Evolutionary conservation across 2,888 invertebrate genomes (phyloP).

Genomic region (Lepidonotus clava): DNA sequence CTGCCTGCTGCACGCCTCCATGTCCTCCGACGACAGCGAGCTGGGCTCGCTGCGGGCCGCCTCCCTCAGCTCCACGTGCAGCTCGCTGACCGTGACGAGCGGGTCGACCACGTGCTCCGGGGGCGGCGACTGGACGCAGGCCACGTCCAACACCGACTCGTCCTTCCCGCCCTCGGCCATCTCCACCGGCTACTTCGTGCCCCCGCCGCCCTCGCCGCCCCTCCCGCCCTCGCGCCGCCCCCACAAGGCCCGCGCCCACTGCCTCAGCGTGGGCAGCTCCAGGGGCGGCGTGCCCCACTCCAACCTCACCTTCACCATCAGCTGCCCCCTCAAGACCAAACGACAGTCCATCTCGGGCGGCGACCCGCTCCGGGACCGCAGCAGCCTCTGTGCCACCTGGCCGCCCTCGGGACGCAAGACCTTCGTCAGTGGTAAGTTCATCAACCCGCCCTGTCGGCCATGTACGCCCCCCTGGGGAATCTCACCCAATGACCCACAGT

Average conservation of each 20-base stretch:
- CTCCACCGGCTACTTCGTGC: neutral
- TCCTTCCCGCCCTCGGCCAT: slow-evolving; percentile 31
- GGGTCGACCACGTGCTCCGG: slow-evolving; percentile 57
- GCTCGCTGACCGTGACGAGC: slow-evolving; percentile 57
- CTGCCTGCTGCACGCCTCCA: slow-evolving; percentile 11
- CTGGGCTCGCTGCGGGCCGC: slow-evolving; percentile 8
- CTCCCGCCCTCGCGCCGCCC: neutral
- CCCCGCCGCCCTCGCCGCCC: neutral
- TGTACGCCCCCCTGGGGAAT: too few species aligned
- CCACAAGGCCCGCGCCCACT: neutral
- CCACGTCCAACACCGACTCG: neutral
- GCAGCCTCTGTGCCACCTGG: slow-evolving; percentile 59
- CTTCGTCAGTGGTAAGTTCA: slow-evolving; percentile 39
- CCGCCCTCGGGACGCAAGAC: slow-evolving; percentile 54
- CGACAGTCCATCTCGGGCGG: slow-evolving; percentile 15
- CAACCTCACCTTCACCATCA: slow-evolving; percentile 55
- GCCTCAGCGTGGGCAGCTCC: neutral
- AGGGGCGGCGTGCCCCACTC: slow-evolving; percentile 18
- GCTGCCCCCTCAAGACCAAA: slow-evolving; percentile 52
- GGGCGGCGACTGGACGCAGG: slow-evolving; percentile 50
- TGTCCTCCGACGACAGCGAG: slow-evolving; percentile 53
- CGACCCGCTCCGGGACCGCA: neutral
- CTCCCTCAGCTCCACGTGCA: slow-evolving; percentile 58
- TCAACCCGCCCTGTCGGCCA: too few species aligned
- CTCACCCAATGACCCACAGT: too few species aligned